Evolutionary conservation across 2,113 vertebrate species (phyloP), one percentile per base, ranked within the genome.

Genomic region (Aldabrachelys gigantea): DNA sequence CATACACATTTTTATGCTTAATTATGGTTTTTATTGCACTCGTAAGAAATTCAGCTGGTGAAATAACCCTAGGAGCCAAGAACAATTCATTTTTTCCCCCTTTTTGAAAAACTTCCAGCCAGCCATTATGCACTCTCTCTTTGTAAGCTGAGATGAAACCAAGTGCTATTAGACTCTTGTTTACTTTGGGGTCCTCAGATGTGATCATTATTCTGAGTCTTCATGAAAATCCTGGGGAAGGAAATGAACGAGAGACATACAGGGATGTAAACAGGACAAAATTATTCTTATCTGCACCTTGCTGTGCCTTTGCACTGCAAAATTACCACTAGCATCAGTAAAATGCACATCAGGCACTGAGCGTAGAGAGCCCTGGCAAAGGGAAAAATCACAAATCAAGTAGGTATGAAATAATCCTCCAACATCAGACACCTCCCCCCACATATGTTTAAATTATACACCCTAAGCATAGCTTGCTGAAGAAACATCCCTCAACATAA

Each of bases 11-110:
- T 98, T 97, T 95, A 90, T 95, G 87, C 90, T 97, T 97, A 97
- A 96, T 97, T 98, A 96, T 90, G 92, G 86, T 93, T 97, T 98
- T 97, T 97, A 97, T 93, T 96, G 72, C 85, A 97, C 83, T 95
- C 57, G 0, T 97, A 96, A 96, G 96, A 96, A 97, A 97, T 95
- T 97, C 97, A 97, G 89, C 94, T 94, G 93, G 91, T 85, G 91
- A 93, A 94, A 96, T 78, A 93, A 95, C 90, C 84, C 52, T 85
- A 94, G 83, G 47, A 95, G 69, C 85, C 82, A 87, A 90, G 88
- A 95, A 97, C 47, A 97, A 95, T 83, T 80, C 35, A 80, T 89
- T 87, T 95, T 57, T 91, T 69, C 59, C 41, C 41, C 41, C 90
- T 97, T 95, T 90, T 91, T 90, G 80, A 84, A 69, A 95, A 95